phyloP scores from a whole-genome alignment of 1,140 invertebrate genomes.

The Probaryconus sp. region DNA sequence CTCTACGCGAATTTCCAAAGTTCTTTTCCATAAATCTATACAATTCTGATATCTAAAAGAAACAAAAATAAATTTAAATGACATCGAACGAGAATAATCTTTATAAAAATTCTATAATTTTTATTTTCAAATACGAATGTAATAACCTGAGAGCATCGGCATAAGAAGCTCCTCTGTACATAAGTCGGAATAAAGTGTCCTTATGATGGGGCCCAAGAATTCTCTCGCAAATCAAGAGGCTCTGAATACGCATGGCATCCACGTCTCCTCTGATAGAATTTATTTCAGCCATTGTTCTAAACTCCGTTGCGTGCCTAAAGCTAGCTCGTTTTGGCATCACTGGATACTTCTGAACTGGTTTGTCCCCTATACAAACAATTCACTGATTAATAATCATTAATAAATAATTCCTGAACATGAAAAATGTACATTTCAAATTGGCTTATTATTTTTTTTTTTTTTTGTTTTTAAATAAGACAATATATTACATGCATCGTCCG shows the following conservation, averaged over 20 bases:
- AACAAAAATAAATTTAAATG: slow-evolving; percentile 12
- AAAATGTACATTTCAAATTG: no score
- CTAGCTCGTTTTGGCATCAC: slow-evolving; percentile 79
- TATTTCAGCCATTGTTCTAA: slow-evolving; percentile 84
- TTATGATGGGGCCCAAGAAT: slow-evolving; percentile 89
- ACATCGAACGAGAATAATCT: no score
- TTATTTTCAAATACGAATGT: slow-evolving; percentile 5
- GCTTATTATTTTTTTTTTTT: no score
- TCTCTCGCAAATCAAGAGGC: slow-evolving; percentile 88
- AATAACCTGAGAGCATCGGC: slow-evolving; percentile 87
- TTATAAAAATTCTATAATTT: background rate
- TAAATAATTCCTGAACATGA: no score
- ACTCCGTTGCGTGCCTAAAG: slow-evolving; percentile 85
- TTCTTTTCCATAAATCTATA: slow-evolving; percentile 90
- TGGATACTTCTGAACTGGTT: slow-evolving; percentile 79
- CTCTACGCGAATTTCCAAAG: slow-evolving; percentile 86
- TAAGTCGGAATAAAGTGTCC: slow-evolving; percentile 88
- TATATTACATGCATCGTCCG: no score
- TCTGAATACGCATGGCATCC: slow-evolving; percentile 89
- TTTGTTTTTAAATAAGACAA: no score
- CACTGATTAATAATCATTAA: no score
- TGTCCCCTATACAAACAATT: no score
- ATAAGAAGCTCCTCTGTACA: slow-evolving; percentile 90
- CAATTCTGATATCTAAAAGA: slow-evolving; percentile 85
- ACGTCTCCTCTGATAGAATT: slow-evolving; percentile 85